Evolutionary conservation across 2,888 invertebrate species (phyloP), one percentile per base, ranked within the genome.

Genomic region (Exephanes ischioxanthus): DNA sequence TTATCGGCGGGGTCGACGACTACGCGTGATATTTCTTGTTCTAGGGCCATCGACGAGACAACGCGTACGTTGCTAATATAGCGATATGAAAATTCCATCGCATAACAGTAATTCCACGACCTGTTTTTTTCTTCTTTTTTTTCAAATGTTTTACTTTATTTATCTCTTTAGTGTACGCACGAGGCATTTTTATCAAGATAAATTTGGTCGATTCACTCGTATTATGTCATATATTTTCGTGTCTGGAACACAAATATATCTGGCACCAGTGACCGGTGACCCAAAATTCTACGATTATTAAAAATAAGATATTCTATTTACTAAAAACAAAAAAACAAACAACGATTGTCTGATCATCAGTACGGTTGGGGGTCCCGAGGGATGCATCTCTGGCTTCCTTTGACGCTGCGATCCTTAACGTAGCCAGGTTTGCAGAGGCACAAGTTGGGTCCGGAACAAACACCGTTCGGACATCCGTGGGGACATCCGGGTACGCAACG

Each of bases 381-480:
- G 7, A 96, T 94, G 90, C 97, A 97, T 9, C 94, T 92, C 68
- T 96, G 95, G n/a, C 96, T 95, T 1, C 96, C 96, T 89, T 96
- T 96, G 0, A 95, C 95, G 37, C 95, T 95, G 86, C 94, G 93
- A 89, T 96, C 96, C 89, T 96, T 97, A 78, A 94, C 93, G 91
- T 95, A 97, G 0, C 97, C 97, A 0, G 95, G 94, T 89, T 96
- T 96, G 90, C 97, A 97, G 83, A 97, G 95, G 91, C 97, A 97
- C 90, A 96, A 95, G 92, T 97, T 96, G 0, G 97, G 97, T 0
- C 96, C 95, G 0, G 97, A 95, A 89, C 97, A 97, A 26, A 95
- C 94, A 3, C 97, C 97, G 90, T 97, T 97, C 9, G 95, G 94
- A 88, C 97, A 97, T 0, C 97, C 97, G n/a, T 95, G 95, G 0